phyloP scores from a whole-genome alignment of 2,888 invertebrate genomes.

The Fragum whitleyi region DNA sequence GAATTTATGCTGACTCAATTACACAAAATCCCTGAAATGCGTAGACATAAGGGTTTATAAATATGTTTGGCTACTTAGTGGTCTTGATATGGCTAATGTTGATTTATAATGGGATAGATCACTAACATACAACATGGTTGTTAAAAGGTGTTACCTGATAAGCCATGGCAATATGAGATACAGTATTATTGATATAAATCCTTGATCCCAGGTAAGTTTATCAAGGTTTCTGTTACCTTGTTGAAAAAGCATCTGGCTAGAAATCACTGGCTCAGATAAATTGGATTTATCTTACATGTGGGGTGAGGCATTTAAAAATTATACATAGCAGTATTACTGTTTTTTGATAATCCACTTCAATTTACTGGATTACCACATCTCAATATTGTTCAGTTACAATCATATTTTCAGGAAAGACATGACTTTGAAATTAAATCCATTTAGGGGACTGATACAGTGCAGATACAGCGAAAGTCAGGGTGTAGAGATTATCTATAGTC shows the following conservation, averaged over 20 bases:
- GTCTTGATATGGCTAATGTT: neutral
- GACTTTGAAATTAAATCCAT: no score
- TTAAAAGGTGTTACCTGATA: neutral
- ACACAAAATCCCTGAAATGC: no score
- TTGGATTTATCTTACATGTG: neutral
- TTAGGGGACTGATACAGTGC: no score
- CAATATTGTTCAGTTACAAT: no score
- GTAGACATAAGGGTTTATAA: neutral
- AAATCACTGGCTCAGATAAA: slow-evolving; percentile 11
- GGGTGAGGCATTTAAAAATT: no score
- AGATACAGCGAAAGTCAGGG: no score
- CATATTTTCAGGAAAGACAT: no score
- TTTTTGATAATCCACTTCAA: no score
- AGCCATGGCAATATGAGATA: neutral
- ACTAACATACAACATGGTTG: neutral
- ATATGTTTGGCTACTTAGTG: slow-evolving; percentile 1
- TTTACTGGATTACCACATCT: no score
- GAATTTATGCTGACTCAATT: no score
- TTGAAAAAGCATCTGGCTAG: slow-evolving; percentile 20
- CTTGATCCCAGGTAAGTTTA: neutral
- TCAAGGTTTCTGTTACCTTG: slow-evolving; percentile 19
- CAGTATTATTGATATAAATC: neutral
- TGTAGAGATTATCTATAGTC: no score
- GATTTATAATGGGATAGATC: neutral
- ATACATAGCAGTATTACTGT: no score